phyloP scores from a whole-genome alignment of 2,888 invertebrate genomes.

The Koerneria pararmatus region DNA sequence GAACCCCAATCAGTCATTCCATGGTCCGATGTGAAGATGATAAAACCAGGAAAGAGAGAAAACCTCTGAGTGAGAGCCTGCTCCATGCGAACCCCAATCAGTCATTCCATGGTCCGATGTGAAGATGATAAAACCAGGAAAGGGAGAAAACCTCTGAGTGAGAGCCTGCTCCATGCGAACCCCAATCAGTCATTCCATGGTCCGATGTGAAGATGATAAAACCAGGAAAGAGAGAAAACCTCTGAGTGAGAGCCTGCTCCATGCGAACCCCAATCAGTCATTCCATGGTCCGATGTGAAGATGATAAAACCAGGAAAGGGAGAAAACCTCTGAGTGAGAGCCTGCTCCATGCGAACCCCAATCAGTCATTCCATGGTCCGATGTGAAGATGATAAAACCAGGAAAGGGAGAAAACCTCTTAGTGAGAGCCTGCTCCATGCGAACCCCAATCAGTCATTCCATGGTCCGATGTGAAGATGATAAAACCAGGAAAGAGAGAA shows the following conservation, averaged over 20 bases:
- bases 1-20: slow-evolving; percentile 99
- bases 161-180: slow-evolving; percentile 90
- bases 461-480: slow-evolving; percentile 89
- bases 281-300: slow-evolving; percentile 93
- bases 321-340: slow-evolving; percentile 66
- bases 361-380: slow-evolving; percentile 98
- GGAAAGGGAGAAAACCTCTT: slow-evolving; percentile 61
- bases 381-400: slow-evolving; percentile 83
- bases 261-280: slow-evolving; percentile 98
- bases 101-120: slow-evolving; percentile 99
- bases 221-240: no score
- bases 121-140: no score
- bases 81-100: slow-evolving; percentile 94
- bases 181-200: slow-evolving; percentile 99
- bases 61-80: slow-evolving; percentile 72
- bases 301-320: no score
- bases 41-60: no score
- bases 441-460: slow-evolving; percentile 99
- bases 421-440: slow-evolving; percentile 82
- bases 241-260: slow-evolving; percentile 78
- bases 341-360: slow-evolving; percentile 97
- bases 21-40: slow-evolving; percentile 89
- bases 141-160: slow-evolving; percentile 63
- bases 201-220: slow-evolving; percentile 88
- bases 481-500: no score